phyloP scores from a whole-genome alignment of 2,888 invertebrate genomes.

The Embidobia sp. region DNA sequence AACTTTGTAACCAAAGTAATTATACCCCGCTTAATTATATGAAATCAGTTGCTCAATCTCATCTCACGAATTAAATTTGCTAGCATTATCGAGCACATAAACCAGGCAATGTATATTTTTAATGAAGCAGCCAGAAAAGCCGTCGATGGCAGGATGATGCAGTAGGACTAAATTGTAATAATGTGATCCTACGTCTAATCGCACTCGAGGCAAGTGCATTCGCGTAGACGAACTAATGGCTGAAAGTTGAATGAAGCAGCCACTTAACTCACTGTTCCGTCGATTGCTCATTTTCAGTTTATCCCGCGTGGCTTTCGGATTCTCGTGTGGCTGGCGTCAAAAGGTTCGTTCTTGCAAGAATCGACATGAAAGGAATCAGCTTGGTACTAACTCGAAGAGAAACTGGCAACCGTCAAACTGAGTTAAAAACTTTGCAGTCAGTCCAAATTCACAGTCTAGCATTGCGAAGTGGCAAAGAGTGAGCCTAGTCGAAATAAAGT shows the following conservation, averaged over 20 bases:
- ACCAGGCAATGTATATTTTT: not conserved
- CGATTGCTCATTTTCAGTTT: constrained; percentile 69
- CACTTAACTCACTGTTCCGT: constrained; percentile 58
- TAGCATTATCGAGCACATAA: not conserved
- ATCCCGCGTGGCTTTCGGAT: constrained; percentile 50
- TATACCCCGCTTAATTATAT: too few species aligned
- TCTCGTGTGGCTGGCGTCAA: constrained; percentile 50
- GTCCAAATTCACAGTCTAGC: constrained; percentile 76
- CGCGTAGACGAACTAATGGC: constrained; percentile 46
- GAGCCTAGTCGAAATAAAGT: constrained; percentile 39
- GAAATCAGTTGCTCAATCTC: too few species aligned
- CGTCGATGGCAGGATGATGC: not conserved
- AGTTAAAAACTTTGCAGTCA: constrained; percentile 80
- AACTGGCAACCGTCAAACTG: constrained; percentile 76
- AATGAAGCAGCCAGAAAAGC: too few species aligned
- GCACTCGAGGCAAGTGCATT: constrained; percentile 36
- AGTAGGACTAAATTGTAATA: constrained; percentile 29
- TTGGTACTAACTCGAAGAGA: constrained; percentile 63
- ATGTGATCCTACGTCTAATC: constrained; percentile 46
- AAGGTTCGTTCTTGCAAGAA: constrained; percentile 72
- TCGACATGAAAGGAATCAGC: constrained; percentile 72
- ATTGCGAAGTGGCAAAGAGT: constrained; percentile 67
- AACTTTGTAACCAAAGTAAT: too few species aligned
- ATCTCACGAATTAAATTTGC: not conserved
- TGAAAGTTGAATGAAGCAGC: constrained; percentile 56